A percentile compares a stretch with the other conserved stretches of the same genome.
Evolutionary conservation across 2,113 vertebrate genomes (phyloP).

Genomic region (Anolis carolinensis): DNA sequence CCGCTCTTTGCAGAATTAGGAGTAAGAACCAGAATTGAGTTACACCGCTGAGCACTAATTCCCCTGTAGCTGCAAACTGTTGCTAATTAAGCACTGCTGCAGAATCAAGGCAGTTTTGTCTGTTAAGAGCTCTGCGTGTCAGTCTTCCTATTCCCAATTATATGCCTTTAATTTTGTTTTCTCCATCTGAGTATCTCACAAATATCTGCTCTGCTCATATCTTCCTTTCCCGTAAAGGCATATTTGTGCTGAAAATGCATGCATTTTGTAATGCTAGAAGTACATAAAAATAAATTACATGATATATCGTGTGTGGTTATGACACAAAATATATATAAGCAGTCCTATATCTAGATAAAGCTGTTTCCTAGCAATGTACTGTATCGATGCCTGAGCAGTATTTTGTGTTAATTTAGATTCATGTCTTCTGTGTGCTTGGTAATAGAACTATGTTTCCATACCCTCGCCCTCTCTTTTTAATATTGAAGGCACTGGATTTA

Average conservation of each 20-base stretch:
- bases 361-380: not conserved
- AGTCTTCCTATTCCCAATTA: not conserved
- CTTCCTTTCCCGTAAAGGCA: not conserved
- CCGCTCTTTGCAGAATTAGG: slow-evolving; percentile 6
- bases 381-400: not conserved
- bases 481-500: not conserved
- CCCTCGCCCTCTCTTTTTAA: not conserved
- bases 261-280: not conserved
- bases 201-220: not conserved
- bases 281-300: slow-evolving; percentile 11
- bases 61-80: slow-evolving; percentile 3
- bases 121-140: not conserved
- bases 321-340: not conserved
- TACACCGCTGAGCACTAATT: not conserved
- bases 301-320: not conserved
- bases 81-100: slow-evolving; percentile 13
- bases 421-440: not conserved
- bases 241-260: not conserved
- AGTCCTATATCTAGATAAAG: slow-evolving; percentile 3
- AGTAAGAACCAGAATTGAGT: not conserved
- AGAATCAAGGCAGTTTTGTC: not conserved
- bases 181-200: not conserved
- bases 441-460: not conserved
- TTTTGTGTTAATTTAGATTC: slow-evolving; percentile 5
- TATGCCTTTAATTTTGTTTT: not conserved